Evolutionary conservation across 2,113 vertebrate species (phyloP), one percentile per base, ranked within the genome.

Genomic region (Dromaius novaehollandiae): DNA sequence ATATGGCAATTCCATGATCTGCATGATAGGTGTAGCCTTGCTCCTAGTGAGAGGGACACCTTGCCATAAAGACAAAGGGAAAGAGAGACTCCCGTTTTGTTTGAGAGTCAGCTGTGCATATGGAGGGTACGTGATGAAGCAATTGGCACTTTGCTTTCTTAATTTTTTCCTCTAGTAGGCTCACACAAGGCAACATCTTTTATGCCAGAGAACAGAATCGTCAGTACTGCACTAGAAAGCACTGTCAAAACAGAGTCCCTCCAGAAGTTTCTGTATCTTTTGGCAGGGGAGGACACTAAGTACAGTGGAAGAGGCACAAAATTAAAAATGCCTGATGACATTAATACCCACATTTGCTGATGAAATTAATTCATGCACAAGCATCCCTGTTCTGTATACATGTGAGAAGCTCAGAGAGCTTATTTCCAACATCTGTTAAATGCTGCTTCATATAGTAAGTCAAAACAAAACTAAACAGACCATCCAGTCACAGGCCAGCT

Each of bases 381-480:
- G 42, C 30, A 60, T 79, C 55, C 95, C 80, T 90, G 70, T 74
- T 92, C 3, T 58, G 22, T 94, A 90, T 94, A 96, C 95, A 95
- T 42, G 69, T 0, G 30, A 88, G 60, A 56, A 85, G 20, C 50
- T 55, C 22, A 64, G 63, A 83, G n/a, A 74, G 19, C 22, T 83
- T 28, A 89, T 88, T 95, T 96, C 81, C 70, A 95, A 94, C 91
- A 93, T 96, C 91, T 96, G 90, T 55, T 91, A 95, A 95, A 84
- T 32, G 25, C 86, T 88, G 70, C 69, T 92, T 86, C 25, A 3
- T 93, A 60, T 42, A 61, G 44, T 61, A 96, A 0, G 48, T 96
- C 95, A 95, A 94, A 97, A 94, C 90, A 95, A 95, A 95, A 95
- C 71, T 94, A 94, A 96, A 93, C 83, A 94, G 96, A 95, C 91